phyloP scores from a whole-genome alignment of 1,140 invertebrate species.

The Caenorhabditis remanei region DNA sequence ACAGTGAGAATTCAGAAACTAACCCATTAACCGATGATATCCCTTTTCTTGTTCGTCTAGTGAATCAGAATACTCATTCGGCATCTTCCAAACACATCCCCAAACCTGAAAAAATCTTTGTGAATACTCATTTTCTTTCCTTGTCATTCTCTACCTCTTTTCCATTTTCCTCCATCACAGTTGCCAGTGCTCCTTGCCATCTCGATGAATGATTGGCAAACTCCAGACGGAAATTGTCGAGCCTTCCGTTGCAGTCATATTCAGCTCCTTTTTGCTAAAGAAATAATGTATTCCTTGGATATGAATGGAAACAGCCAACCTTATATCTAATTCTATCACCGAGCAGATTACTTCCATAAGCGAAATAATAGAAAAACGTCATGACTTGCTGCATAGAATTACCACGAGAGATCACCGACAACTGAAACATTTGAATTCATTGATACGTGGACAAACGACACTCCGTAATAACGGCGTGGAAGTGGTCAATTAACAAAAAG shows the following conservation, averaged over 20 bases:
- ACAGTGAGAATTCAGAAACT: background rate
- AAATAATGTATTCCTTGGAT: background rate
- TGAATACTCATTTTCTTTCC: background rate
- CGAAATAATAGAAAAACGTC: conserved; percentile 46
- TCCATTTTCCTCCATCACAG: conserved; percentile 16
- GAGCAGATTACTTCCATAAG: conserved; percentile 34
- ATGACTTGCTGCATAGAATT: background rate
- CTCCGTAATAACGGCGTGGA: background rate
- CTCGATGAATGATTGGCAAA: conserved; percentile 20
- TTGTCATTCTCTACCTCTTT: background rate
- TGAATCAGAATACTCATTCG: conserved; percentile 39
- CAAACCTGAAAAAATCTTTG: background rate
- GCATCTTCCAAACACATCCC: conserved; percentile 56
- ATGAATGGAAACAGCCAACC: background rate
- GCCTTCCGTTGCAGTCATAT: conserved; percentile 40
- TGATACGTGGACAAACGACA: conserved; percentile 38
- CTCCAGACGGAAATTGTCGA: conserved; percentile 22
- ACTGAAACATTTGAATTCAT: background rate
- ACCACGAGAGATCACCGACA: background rate
- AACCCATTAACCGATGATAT: conserved; percentile 40
- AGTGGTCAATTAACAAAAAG: background rate
- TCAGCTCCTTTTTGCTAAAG: conserved; percentile 33
- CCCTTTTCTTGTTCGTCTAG: conserved; percentile 26
- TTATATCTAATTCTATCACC: conserved; percentile 29
- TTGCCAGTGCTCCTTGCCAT: conserved; percentile 52